Percentiles rank a stretch among this genome's conserved stretches.
These are phyloP conservation scores for Vespertilio murinus DNA, from an alignment of 2,797 vertebrate species.

Conservation along the genomic window DNA sequence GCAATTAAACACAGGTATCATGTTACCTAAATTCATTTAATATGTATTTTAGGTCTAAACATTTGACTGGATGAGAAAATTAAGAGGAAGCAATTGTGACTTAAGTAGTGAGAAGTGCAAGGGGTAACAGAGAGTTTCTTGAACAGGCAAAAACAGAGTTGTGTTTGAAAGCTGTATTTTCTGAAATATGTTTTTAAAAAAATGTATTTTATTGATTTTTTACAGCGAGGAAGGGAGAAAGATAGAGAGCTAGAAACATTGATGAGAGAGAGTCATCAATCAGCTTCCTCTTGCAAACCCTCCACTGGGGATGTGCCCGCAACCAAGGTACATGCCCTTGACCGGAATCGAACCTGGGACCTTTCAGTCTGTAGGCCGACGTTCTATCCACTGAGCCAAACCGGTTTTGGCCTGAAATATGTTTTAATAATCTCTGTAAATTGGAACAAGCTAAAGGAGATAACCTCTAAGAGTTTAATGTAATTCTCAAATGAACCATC, in stretches of 20 bases:
- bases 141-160: neutral
- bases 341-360: too few relatives aligned
- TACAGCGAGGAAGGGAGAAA: too few relatives aligned
- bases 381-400: too few relatives aligned
- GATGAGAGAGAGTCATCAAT: too few relatives aligned
- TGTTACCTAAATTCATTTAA: neutral
- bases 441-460: neutral
- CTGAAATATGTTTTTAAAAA: too few relatives aligned
- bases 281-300: too few relatives aligned
- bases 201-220: too few relatives aligned
- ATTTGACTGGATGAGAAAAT: slow-evolving; percentile 23
- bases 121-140: neutral
- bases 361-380: too few relatives aligned
- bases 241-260: too few relatives aligned
- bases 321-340: too few relatives aligned
- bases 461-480: neutral
- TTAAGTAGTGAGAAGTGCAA: slow-evolving; percentile 8
- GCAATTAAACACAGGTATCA: neutral
- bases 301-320: too few relatives aligned
- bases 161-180: neutral
- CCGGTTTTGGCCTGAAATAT: slow-evolving; percentile 15
- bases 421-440: slow-evolving; percentile 9
- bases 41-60: slow-evolving; percentile 25
- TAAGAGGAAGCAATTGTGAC: neutral
- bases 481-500: neutral